Percentiles rank a stretch among this genome's conserved stretches.
Conservation (phyloP, 92 coral and sea anemone species). For the Meandrina meandrites region DNA sequence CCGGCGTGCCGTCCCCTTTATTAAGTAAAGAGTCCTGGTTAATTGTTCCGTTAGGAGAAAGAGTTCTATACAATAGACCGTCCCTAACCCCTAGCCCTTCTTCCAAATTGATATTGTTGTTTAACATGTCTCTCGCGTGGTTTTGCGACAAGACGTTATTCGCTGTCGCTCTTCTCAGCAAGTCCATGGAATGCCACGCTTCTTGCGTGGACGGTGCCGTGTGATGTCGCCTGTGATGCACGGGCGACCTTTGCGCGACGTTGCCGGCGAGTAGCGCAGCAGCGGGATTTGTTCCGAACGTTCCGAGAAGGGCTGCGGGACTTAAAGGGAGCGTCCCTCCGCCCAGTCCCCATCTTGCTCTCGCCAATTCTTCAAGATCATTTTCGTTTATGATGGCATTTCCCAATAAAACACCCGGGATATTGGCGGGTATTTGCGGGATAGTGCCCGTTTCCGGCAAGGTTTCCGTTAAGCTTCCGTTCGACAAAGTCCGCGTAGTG, state of each 20-base stretch:
- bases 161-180: constrained; percentile 86
- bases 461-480: constrained; percentile 39
- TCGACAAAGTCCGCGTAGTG: constrained; percentile 25
- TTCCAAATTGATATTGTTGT: constrained; percentile 89
- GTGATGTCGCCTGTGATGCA: constrained; percentile 92
- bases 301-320: constrained; percentile 71
- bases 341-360: constrained; percentile 58
- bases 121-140: constrained; percentile 91
- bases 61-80: constrained; percentile 67
- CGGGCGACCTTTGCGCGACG: constrained; percentile 59
- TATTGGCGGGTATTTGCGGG: constrained; percentile 14
- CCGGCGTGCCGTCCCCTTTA: constrained; percentile 75
- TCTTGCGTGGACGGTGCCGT: constrained; percentile 89
- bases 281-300: constrained; percentile 70
- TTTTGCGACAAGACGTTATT: constrained; percentile 76
- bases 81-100: constrained; percentile 68
- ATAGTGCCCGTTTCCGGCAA: constrained; percentile 45
- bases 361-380: constrained; percentile 64
- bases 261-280: constrained; percentile 49
- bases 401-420: constrained; percentile 38
- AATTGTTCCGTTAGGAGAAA: constrained; percentile 87
- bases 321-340: constrained; percentile 59
- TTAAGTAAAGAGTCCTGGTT: constrained; percentile 69
- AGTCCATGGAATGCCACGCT: constrained; percentile 89
- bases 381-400: constrained; percentile 61